Base-by-base conservation (phyloP, 1,140 invertebrate species). In the Bombus huntii region DNA sequence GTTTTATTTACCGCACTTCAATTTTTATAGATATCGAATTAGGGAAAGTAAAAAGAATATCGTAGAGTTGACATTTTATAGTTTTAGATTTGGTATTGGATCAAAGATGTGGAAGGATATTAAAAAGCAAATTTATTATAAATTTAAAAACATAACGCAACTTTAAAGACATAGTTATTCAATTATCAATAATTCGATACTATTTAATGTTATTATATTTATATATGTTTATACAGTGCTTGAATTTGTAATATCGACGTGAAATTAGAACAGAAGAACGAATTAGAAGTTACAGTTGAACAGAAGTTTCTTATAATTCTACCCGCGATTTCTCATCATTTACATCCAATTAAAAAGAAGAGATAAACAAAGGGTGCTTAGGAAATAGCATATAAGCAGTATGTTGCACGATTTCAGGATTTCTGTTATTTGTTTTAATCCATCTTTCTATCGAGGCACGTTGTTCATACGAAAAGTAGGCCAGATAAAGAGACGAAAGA, bases 401-500 rank as follows among this genome's bases (percentile, higher is more conserved):
- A 42, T 44, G 5, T 73, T 9, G 2, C 15, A 0, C 2, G 42
- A 31, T 73, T 47, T 53, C 42, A 28, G 13, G 25, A 25, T 9
- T 25, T 34, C 22, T 42, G 22, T 53, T 34, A 34, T 34, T 31
- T 8, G 42, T 34, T 53, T 53, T 18, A 18, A 75, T 75, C 73
- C 18, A 34, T 53, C 22, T 25, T 25, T 53, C 44, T 0, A 44
- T 42, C 28, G 39, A 72, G 28, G 25, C 28, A 10, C 9, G 72
- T 15, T 31, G 18, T 74, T 44, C 18, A 8, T 47, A 28, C 15
- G 15, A 47, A 47, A 74, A 42, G 42, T 75, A 74, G 72, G 72
- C 72, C 44, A 53, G 42, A 25, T 53, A 75, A 75, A 47, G 31
- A 53, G 44, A 47, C 42, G 73, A 75, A 75, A 75, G 73, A 79